Evolutionary conservation across 2,113 vertebrate genomes (phyloP).

Genomic region (Circaetus gallicus): DNA sequence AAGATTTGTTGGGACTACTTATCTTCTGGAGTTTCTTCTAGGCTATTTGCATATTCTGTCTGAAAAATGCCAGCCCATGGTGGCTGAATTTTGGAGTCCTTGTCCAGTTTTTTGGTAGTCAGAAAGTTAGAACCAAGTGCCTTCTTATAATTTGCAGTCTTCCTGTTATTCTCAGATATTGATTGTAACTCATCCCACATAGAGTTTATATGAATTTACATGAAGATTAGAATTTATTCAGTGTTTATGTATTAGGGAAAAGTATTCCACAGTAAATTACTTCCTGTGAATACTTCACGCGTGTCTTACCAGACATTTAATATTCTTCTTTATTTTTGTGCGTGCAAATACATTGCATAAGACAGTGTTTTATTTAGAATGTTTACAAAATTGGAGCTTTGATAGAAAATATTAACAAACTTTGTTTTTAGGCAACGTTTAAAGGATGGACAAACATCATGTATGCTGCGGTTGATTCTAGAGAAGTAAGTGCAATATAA

Average conservation of each 20-base stretch:
- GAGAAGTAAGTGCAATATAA: constrained; percentile 69
- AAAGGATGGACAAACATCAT: constrained; percentile 83
- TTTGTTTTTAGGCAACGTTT: constrained; percentile 78
- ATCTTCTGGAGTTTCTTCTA: background rate
- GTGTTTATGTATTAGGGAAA: background rate
- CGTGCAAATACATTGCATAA: background rate
- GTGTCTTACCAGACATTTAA: background rate
- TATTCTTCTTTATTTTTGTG: background rate
- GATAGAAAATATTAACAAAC: constrained; percentile 13
- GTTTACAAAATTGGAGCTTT: background rate
- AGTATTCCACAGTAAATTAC: background rate
- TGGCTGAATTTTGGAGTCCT: background rate
- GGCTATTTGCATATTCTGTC: background rate
- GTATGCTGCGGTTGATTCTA: constrained; percentile 82
- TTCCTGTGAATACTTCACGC: background rate
- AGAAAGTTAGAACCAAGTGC: background rate
- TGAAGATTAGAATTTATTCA: background rate
- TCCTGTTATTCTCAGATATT: background rate
- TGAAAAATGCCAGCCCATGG: background rate
- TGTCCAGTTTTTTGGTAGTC: background rate
- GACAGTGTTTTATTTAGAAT: background rate
- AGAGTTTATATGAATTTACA: background rate
- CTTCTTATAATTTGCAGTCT: background rate
- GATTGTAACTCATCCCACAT: background rate
- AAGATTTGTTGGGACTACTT: background rate